Base-by-base conservation (phyloP, 2,888 invertebrate genomes). In the Drosophila cognata region DNA sequence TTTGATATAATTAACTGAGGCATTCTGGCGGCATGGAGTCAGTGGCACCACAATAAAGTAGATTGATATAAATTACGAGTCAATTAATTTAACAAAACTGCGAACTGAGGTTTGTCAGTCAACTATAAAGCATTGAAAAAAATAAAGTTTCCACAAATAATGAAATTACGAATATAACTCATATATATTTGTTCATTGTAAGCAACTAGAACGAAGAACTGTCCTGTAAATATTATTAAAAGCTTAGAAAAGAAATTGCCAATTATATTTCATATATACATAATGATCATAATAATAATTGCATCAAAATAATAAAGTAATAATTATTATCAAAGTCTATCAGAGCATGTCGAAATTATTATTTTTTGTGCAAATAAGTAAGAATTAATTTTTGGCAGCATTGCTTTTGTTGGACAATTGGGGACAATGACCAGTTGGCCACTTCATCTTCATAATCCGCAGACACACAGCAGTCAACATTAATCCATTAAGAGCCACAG, bases 401-500 rank as follows among this genome's bases (percentile, higher is more conserved):
- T 43, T 59, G 58, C 48, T 25, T 31, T 25, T 28, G 8, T n/a
- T 56, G 13, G 33, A 18, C 36, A 31, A 21, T 63, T 57, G 62
- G 25, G 59, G 59, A 6, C 36, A 50, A 38, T 41, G n/a, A 13
- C 56, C 56, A 41, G n/a, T 60, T 65, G 33, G 60, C 55, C 71
- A 65, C 41, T 33, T 62, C 46, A 62, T 65, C 53, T 56, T 72
- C 25, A 63, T 53, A 55, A 11, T 48, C 31, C 29, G 28, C 33
- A 28, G 29, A 33, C 57, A 29, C 46, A 51, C 68, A 57, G 67
- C 48, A 72, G 73, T 58, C 68, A 25, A 35, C 61, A 51, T 73
- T 65, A 68, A 77, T 62, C 73, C 77, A 77, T 62, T 73, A 52
- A 38, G 48, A 55, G 51, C 53, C 61, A 59, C 50, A 62, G 68